Base-by-base conservation (phyloP, 2,797 vertebrate species). In the Dendrocincla fuliginosa region DNA sequence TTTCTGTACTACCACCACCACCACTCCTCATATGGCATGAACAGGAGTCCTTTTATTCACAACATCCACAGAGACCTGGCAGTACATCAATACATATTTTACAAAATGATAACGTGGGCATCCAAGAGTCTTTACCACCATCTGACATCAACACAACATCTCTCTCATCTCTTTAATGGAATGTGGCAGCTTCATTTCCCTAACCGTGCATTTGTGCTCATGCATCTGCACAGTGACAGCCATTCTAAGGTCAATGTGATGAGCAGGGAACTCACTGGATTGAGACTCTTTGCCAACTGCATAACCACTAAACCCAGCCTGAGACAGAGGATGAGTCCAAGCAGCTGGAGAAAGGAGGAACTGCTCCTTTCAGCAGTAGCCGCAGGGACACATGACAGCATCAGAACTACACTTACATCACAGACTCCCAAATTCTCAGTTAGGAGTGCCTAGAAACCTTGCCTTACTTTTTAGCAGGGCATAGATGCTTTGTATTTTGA, bases 1-100 rank as follows among this genome's bases (percentile, higher is more conserved):
- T 63, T 76, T 56, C 61, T 41, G 6, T 65, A 86, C 27, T 57
- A 64, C 33, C n/a, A 69, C 61, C 9, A 71, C 33, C 9, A 73
- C 33, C 60, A 70, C 33, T 77, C 39, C 39, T 80, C 23, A 11
- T 15, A 37, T 1, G 44, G 28, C 35, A 61, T 1, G 3, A 83
- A 10, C 35, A 28, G 15, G 5, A 76, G 32, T 19, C 32, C 46
- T 55, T 68, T 67, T 37, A 73, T 69, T 65, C 39, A 49, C 44
- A 69, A 32, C 0, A 0, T 52, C 39, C 69, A 85, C 7, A 55
- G 47, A 79, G 47, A 83, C 12, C 23, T 6, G 2, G 41, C 32
- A 86, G 63, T 16, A 56, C 1, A 18, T 16, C n/a, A 33, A 35
- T 3, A 10, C 3, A 4, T 59, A 60, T 32, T 91, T 89, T 60